Base-by-base conservation (phyloP, 2,113 vertebrate genomes). In the Pygoscelis antarcticus region DNA sequence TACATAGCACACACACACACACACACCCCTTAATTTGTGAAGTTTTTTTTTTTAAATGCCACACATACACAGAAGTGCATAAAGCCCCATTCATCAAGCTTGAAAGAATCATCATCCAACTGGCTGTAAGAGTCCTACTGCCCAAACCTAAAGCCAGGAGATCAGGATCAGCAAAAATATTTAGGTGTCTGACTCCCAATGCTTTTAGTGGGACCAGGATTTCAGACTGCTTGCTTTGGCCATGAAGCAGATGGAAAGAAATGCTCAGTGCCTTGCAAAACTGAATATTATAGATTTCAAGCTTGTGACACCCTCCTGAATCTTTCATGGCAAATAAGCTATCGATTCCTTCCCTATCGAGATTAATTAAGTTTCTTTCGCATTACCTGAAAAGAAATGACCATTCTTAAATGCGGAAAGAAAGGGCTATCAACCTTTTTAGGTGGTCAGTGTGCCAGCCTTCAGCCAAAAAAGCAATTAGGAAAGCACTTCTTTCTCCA, bases 401-500 rank as follows among this genome's bases (percentile, higher is more conserved):
- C 88, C 36, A 94, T 81, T 86, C 52, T 78, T 70, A 89, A 90
- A 62, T 34, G 25, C 61, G 80, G 77, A 85, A 94, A 87, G 69
- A 83, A 77, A 89, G 75, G 69, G 20, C 51, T 80, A 62, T 65
- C 90, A 83, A 68, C 65, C 64, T 94, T 82, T 47, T 80, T 89
- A 96, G 82, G 80, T 71, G 51, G 36, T 81, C 80, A 92, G 34
- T 46, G 47, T 77, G 40, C 68, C 62, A 89, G 38, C 26, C 54
- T 71, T 96, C 82, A 44, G 87, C 44, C 82, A 69, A 76, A 78
- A 85, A 55, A 47, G 62, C 22, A 55, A 91, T 93, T 85, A 89
- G 88, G 51, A 96, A 97, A 90, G 78, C 54, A 93, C 83, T 96
- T 78, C 61, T 86, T 96, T 96, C 75, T 69, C 51, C 38, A 22